A percentile compares a stretch with the other conserved stretches of the same genome.
Evolutionary conservation across 2,797 vertebrate genomes (phyloP).

Genomic region (Gymnopithys bicolor): DNA sequence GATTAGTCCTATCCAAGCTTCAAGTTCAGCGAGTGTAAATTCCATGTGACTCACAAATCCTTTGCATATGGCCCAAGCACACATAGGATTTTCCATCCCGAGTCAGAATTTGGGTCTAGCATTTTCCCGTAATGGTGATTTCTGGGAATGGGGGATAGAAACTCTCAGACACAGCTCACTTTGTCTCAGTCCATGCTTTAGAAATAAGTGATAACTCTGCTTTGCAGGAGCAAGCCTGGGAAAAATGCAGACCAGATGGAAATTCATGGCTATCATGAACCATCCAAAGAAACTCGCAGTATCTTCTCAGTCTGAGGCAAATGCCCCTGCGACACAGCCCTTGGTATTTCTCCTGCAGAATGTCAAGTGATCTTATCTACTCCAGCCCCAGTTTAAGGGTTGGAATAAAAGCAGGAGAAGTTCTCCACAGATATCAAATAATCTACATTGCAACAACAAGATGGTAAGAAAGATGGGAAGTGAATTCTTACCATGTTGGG

Average conservation of each 20-base stretch:
- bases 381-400: fast-evolving
- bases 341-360: not conserved
- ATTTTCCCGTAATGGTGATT: not conserved
- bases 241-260: conserved; percentile 35
- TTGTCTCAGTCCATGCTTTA: not conserved
- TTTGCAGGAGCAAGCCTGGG: not conserved
- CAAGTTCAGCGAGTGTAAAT: conserved; percentile 32
- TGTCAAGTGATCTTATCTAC: not conserved
- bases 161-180: not conserved
- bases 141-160: not conserved
- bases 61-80: not conserved
- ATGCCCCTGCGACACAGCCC: not conserved
- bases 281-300: not conserved
- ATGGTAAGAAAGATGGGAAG: not conserved
- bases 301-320: not conserved
- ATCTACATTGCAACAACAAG: not conserved
- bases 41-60: conserved; percentile 50
- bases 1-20: conserved; percentile 40
- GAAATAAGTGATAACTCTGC: not conserved
- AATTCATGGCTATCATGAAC: not conserved
- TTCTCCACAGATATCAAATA: not conserved
- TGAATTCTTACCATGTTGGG: not conserved
- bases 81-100: not conserved
- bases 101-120: not conserved
- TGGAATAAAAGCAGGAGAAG: not conserved